Base-by-base conservation (phyloP, 1,140 invertebrate species). In the Parasteatoda tepidariorum region DNA sequence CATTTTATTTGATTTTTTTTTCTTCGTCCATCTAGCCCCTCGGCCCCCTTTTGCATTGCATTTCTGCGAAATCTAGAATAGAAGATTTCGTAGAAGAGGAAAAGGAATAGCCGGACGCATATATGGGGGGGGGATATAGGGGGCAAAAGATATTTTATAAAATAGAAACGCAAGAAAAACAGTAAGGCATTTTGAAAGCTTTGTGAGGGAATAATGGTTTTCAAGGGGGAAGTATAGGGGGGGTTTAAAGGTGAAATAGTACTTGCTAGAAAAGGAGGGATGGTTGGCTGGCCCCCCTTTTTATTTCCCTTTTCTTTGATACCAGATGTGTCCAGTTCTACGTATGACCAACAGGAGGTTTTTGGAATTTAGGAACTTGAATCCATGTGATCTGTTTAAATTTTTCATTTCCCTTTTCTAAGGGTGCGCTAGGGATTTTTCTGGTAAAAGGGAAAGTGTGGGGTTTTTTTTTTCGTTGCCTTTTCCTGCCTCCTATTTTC, bases 271-370 rank as follows among this genome's bases (percentile, higher is more conserved):
- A 64, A 61, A n/a, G 31, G 5, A 34, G 66, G 34, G n/a, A 11
- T 31, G 22, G 22, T 11, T 7, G 9, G 41, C 9, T 30, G 66
- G 28, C 33, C 31, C 22, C 22, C 15, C 55, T 34, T 31, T 59
- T 31, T 41, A 11, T 30, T 30, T n/a, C 41, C 38, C n/a, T 57
- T 55, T 71, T 26, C 34, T 13, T 11, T 70, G 55, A 59, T 82
- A 71, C 78, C 78, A 82, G 78, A 82, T 82, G 78, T 71, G 78
- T 82, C 78, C 78, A 71, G 78, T 71, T 79, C 75, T 78, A 30
- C 61, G 67, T 70, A 71, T 82, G 78, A 82, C 78, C 78, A 71
- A 82, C 78, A 82, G 66, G 78, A 82, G 78, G 78, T 82, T 82
- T 82, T 54, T 28, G 78, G 78, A 82, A 70, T 82, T 78, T 78